Evolutionary conservation across 2,113 vertebrate species (phyloP), one percentile per base, ranked within the genome.

Genomic region (Peromyscus leucopus): DNA sequence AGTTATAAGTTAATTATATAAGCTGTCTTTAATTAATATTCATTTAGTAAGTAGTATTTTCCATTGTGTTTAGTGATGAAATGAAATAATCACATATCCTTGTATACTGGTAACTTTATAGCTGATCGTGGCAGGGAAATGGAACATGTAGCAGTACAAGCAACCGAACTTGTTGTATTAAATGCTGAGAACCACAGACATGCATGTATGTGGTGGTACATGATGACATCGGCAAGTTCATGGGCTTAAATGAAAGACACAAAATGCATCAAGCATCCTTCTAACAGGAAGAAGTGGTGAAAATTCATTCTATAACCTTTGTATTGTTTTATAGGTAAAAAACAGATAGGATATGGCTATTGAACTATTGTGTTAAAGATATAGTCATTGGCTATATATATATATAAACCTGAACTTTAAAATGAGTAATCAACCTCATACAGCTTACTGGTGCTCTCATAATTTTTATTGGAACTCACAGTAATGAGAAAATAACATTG

Each of bases 1-100:
- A n/a, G 79, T 72, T 95, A 39, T 28, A 74, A 42, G 46, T 69
- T 85, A 46, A 82, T 82, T 86, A 24, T 71, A 26, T 48, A 21
- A 76, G 36, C 13, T 90, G 33, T 22, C 61, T 91, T 88, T 71
- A 78, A 4, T 79, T 86, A 83, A 31, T 91, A 76, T 46, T 76
- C 69, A 57, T 91, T 82, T 88, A 91, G 51, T 63, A 87, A 84
- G 61, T 72, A 57, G 7, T 36, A 57, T 90, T 85, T 88, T 78
- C 42, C 33, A 46, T 15, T 33, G 22, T 78, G 36, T 48, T 69
- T 55, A 22, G 63, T 86, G 59, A 94, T 87, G 51, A 63, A 55
- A 63, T 55, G 48, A 82, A 76, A 59, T 39, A 61, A 46, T 65
- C 61, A 36, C 0, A 2, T 59, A 42, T 76, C 26, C 26, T 31